These are phyloP conservation scores for Caenorhabditis afra DNA, from an alignment of 2,888 invertebrate genomes.

Conservation along the genomic window DNA sequence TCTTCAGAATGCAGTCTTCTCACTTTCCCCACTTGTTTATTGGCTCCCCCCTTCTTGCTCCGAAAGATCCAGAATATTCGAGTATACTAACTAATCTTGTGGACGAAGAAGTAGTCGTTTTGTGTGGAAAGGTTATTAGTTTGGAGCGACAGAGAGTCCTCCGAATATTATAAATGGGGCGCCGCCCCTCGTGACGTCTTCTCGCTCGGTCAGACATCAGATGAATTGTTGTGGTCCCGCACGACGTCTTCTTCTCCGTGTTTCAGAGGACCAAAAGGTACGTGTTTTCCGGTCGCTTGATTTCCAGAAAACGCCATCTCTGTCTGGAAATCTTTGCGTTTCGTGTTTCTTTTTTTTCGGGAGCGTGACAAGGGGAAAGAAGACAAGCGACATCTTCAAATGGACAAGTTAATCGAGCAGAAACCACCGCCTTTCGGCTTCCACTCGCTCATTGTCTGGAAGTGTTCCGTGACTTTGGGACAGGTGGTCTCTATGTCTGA, in stretches of 20 bases:
- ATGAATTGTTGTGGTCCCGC: constrained; percentile 50
- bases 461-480: constrained; percentile 6
- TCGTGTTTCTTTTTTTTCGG: too few species aligned
- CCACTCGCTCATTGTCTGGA: too few species aligned
- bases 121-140: constrained; percentile 27
- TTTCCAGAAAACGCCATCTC: too few species aligned
- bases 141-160: not conserved
- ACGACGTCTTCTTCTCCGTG: constrained; percentile 9
- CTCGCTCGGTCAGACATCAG: constrained; percentile 23
- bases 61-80: too few species aligned
- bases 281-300: constrained; percentile 15
- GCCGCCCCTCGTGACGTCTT: constrained; percentile 10
- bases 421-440: too few species aligned
- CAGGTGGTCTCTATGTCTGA: constrained; percentile 11
- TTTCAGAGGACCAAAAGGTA: constrained; percentile 25
- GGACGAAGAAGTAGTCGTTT: not conserved
- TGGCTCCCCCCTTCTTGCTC: too few species aligned
- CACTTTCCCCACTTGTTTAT: not conserved
- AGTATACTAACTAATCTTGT: not conserved
- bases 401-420: too few species aligned
- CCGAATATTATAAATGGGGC: constrained; percentile 19
- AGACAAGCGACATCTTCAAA: too few species aligned
- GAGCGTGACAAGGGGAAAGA: too few species aligned
- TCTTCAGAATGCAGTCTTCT: not conserved
- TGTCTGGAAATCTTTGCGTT: too few species aligned